Evolutionary conservation across 2,113 vertebrate genomes (phyloP), one percentile per base, ranked within the genome.

Genomic region (Shinisaurus crocodilurus): DNA sequence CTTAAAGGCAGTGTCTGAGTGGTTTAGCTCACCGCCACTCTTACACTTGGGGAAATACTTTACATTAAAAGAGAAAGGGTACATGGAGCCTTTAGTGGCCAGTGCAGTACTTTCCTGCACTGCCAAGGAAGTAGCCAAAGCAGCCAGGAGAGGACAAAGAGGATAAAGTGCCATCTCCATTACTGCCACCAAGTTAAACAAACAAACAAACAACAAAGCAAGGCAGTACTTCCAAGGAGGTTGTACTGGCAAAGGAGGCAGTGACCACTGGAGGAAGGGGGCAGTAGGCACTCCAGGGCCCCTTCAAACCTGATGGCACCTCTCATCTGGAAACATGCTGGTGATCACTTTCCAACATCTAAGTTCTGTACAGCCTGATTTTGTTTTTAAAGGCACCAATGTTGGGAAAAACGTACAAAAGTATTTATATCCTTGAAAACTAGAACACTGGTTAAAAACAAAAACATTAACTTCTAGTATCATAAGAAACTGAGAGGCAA

Each of bases 401-500:
- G 45, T 29, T 85, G 29, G 63, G n/a, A 13, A 12, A 43, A 48
- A 63, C 43, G 29, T 2, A 45, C 20, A 65, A 75, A 75, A n/a
- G 7, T 69, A 80, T 79, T 45, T n/a, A 50, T 63, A 23, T 27
- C 40, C 16, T 5, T 45, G 34, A 40, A 63, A 25, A 32, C 27
- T 34, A 16, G 29, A 75, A 27, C 4, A 43, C 6, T 75, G 6
- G n/a, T 76, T 75, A 90, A 87, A 63, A 57, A 29, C 3, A 60
- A 57, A 45, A 94, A 95, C 91, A 92, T 88, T 85, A 94, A 65
- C 89, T 94, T 94, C 60, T 86, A 40, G 82, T 87, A 74, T 81
- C 75, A 1, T 72, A 89, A 57, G 70, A 82, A 94, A 85, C 90
- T 81, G 9, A 75, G 37, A 89, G 32, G 48, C 20, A 83, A 25